These are phyloP conservation scores for Corapipo altera DNA, from an alignment of 2,113 vertebrate species.

Conservation along the genomic window DNA sequence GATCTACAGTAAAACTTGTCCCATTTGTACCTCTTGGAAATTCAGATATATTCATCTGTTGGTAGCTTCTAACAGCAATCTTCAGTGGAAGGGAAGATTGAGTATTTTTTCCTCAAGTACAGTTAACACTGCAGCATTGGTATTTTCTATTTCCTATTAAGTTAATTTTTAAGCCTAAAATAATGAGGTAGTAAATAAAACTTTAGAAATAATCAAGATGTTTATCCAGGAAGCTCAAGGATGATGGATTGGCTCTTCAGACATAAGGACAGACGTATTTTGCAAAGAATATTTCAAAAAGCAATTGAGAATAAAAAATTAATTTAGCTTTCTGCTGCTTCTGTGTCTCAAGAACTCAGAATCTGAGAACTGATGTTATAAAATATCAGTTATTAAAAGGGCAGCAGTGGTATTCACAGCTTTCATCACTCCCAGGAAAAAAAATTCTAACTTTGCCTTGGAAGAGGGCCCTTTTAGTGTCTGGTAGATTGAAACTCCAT, in stretches of 20 bases:
- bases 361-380: background rate
- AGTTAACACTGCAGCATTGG: background rate
- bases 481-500: conserved; percentile 1
- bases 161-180: background rate
- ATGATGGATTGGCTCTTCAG: background rate
- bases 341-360: background rate
- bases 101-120: background rate
- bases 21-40: background rate
- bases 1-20: background rate
- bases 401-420: background rate
- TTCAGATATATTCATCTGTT: background rate
- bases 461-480: background rate
- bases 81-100: background rate
- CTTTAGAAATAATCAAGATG: background rate
- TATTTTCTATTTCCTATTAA: background rate
- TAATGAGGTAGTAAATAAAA: background rate
- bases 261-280: background rate
- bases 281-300: background rate
- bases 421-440: background rate
- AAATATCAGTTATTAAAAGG: background rate
- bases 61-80: background rate
- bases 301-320: background rate
- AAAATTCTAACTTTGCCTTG: background rate
- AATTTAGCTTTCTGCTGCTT: background rate
- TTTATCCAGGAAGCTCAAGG: background rate